Evolutionary conservation across 2,797 vertebrate genomes (phyloP), one percentile per base, ranked within the genome.

Genomic region (Acanthurus leucopareius): DNA sequence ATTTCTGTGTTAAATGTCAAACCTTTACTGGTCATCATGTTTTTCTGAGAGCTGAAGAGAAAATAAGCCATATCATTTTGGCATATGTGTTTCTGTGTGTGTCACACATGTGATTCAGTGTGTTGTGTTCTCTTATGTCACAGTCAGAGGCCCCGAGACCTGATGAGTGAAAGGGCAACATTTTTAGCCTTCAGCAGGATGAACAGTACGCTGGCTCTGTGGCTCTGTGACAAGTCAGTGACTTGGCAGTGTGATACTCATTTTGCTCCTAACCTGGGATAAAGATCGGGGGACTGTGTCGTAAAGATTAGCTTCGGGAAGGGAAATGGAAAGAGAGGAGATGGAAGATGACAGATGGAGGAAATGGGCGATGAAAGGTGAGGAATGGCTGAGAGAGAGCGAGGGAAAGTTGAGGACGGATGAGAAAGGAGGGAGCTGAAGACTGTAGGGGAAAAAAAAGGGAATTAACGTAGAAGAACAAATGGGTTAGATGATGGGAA

Each of bases 181-280:
- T 61, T 22, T 52, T 69, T 40, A 5, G 52, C 60, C 60, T 69
- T 73, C 20, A 51, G 79, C 38, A 64, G 25, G 45, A 66, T 75
- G 51, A 82, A 76, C 52, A 82, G 68, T 25, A 74, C n/a, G 49
- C 28, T 28, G 40, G 20, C 54, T 65, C 61, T 66, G 19, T 57
- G 65, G 28, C 56, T 67, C 60, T 66, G 19, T 57, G 68, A 82
- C 32, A 64, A 64, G 70, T 76, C 52, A 49, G 57, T 77, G 59
- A 72, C 47, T 62, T 49, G 14, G 35, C 32, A 48, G 63, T 13
- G 20, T 53, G 52, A 69, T 68, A 42, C 32, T 74, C 77, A 75
- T 80, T 80, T 74, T 57, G 52, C 42, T 42, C 69, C 22, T 14
- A 22, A 74, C 66, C 17, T 53, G 25, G 14, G 10, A 68, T 53